Evolutionary conservation across 2,797 vertebrate genomes (phyloP), one percentile per base, ranked within the genome.

Genomic region (Alcedo atthis): DNA sequence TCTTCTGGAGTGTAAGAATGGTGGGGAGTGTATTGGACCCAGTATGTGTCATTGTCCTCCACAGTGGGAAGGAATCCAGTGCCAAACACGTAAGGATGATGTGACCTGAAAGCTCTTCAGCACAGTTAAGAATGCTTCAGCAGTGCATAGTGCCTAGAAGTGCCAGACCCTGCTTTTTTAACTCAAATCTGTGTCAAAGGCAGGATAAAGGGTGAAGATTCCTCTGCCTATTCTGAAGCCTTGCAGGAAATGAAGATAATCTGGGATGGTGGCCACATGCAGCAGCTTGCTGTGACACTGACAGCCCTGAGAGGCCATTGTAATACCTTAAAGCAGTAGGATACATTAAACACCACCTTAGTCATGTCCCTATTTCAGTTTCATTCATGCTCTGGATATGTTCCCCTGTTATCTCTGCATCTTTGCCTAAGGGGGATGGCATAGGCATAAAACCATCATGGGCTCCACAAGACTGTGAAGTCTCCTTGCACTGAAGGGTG

Each of bases 1-100:
- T 90, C 97, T 99, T 94, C 98, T 99, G 92, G 98, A 98, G 86
- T 99, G 98, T 96, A 98, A 95, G 95, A 98, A 99, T 6, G 98
- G 98, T 9, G 98, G 98, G 5, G 98, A 99, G 83, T 99, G 98
- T 83, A 95, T 99, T 32, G 98, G 98, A 87, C 98, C 98, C 0
- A 98, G 97, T 75, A 98, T 97, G 5, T 99, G 99, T 66, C 98
- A 98, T 33, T 99, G 99, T 81, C 96, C 97, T n/a, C 19, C 80
- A 0, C 97, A 98, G 58, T 99, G 99, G 99, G 98, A 98, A 93
- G 99, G 98, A 68, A 92, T 96, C 25, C 98, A 98, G 80, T 99
- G 99, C 95, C 98, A 99, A 96, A 98, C 95, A 86, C 95, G 98
- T 99, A 98, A 98, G 99, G 97, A 43, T 33, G n/a, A 61, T 43